phyloP scores from a whole-genome alignment of 1,140 invertebrate genomes.

The Drosophila jambulina region DNA sequence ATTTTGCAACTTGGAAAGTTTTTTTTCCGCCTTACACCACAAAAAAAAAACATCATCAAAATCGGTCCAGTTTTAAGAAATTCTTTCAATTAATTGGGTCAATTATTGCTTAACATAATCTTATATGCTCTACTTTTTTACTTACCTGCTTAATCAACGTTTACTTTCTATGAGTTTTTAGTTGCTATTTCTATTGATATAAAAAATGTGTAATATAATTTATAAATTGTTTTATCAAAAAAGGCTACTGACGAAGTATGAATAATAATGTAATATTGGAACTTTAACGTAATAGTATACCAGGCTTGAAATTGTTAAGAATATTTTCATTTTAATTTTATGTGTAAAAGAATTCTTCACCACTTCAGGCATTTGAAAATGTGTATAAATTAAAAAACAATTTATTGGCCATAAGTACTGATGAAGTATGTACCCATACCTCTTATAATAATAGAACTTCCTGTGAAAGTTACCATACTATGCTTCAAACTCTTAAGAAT shows the following conservation, averaged over 20 bases:
- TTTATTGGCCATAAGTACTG: background rate
- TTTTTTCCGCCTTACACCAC: conserved; percentile 38
- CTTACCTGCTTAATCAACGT: background rate
- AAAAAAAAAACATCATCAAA: conserved; percentile 20
- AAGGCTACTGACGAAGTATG: too few species aligned
- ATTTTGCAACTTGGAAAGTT: conserved; percentile 78
- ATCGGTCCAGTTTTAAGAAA: background rate
- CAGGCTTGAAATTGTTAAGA: too few species aligned
- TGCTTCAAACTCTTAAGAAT: background rate
- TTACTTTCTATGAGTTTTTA: background rate
- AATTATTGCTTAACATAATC: background rate
- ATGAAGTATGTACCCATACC: background rate
- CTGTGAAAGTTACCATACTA: background rate
- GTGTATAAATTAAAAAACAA: background rate
- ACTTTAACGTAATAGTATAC: too few species aligned
- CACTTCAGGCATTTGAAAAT: background rate
- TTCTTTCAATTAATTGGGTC: background rate
- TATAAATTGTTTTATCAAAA: too few species aligned
- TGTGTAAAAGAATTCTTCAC: too few species aligned
- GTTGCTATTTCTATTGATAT: too few species aligned
- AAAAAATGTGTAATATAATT: too few species aligned
- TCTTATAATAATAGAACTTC: background rate
- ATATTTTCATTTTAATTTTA: too few species aligned
- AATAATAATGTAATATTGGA: too few species aligned
- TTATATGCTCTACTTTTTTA: background rate